phyloP scores from a whole-genome alignment of 1,140 invertebrate genomes.

The Scaptomyza pallida region DNA sequence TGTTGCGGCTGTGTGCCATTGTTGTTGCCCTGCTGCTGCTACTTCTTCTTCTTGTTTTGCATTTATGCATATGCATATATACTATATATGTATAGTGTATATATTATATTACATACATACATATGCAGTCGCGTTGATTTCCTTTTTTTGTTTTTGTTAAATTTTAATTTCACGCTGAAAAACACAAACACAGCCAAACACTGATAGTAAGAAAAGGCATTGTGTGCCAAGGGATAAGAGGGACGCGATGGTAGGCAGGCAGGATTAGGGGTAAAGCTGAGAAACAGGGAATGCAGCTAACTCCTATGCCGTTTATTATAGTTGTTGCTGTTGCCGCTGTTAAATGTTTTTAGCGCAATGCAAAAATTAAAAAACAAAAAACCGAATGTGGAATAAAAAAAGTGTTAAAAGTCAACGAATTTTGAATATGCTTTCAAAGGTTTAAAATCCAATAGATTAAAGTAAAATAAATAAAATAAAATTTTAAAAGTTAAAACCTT shows the following conservation, averaged over 20 bases:
- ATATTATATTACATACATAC: conserved; percentile 40
- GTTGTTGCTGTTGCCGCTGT: conserved; percentile 54
- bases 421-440: not conserved
- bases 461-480: no score
- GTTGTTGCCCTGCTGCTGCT: not conserved
- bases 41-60: conserved; percentile 36
- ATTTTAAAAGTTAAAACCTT: no score
- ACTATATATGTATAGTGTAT: conserved; percentile 27
- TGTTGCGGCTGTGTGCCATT: conserved; percentile 42
- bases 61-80: conserved; percentile 60
- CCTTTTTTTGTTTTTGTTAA: conserved; percentile 66
- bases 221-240: not conserved
- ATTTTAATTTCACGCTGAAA: conserved; percentile 79
- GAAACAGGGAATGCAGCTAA: conserved; percentile 35
- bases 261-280: not conserved
- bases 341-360: conserved; percentile 60
- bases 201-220: conserved; percentile 9
- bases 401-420: conserved; percentile 2
- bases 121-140: conserved; percentile 21
- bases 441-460: no score
- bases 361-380: conserved; percentile 22
- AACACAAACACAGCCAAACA: conserved; percentile 49
- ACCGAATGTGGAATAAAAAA: conserved; percentile 15
- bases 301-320: conserved; percentile 54
- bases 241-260: not conserved